These are phyloP conservation scores for Stictonetta naevosa DNA, from an alignment of 2,113 vertebrate species.

Conservation along the genomic window DNA sequence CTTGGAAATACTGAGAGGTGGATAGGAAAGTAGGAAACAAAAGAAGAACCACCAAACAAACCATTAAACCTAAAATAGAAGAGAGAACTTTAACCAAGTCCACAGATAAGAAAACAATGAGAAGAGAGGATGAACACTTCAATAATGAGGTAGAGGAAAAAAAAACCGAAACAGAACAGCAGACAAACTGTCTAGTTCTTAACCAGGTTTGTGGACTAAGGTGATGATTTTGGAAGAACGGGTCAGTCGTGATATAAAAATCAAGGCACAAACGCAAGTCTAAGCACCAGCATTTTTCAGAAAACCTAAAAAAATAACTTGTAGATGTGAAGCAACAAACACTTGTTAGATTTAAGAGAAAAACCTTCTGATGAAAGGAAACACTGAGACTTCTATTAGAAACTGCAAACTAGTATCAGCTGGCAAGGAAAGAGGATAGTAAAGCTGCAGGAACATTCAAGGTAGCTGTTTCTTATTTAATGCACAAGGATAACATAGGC, in stretches of 20 bases:
- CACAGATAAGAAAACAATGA: neutral
- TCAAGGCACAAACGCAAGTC: slow-evolving; percentile 49
- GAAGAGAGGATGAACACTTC: neutral
- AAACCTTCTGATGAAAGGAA: neutral
- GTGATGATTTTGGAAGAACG: slow-evolving; percentile 34
- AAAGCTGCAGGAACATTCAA: neutral
- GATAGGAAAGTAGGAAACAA: neutral
- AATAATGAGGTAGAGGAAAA: slow-evolving; percentile 58
- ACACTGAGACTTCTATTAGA: neutral
- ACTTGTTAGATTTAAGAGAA: neutral
- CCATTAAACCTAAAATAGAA: neutral
- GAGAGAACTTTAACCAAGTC: neutral
- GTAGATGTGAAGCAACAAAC: neutral
- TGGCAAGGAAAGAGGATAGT: neutral
- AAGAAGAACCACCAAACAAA: neutral
- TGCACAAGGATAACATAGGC: neutral
- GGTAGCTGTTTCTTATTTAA: neutral
- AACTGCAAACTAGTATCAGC: neutral
- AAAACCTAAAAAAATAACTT: neutral
- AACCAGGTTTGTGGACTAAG: neutral
- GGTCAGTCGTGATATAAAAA: neutral
- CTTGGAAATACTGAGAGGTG: neutral
- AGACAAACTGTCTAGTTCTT: neutral
- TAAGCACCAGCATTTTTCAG: slow-evolving; percentile 23
- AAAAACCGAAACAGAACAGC: neutral